Conservation (phyloP, 2,888 invertebrate genomes). For the Neocrepidodera transversa region DNA sequence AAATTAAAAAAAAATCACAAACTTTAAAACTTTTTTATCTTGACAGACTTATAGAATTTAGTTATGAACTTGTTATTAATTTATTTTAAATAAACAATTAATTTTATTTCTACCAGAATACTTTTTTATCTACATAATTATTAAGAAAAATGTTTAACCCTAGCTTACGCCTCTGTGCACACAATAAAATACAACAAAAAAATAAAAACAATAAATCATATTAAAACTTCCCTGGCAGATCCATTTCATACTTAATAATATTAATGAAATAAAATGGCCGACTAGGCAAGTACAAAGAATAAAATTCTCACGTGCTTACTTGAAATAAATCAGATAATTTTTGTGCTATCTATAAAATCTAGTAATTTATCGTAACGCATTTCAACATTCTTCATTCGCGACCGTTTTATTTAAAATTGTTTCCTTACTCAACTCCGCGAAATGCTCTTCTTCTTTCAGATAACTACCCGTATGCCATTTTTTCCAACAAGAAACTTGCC, state of each 20-base stretch:
- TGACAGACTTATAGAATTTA: too few relatives aligned
- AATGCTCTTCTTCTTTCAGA: conserved; percentile 23
- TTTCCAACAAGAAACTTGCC: conserved; percentile 11
- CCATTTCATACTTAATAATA: conserved; percentile 19
- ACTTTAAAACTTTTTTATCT: too few relatives aligned
- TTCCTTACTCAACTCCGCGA: conserved; percentile 30
- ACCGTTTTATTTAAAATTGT: conserved; percentile 42
- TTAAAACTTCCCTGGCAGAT: background rate
- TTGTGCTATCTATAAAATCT: conserved; percentile 48
- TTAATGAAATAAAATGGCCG: conserved; percentile 42
- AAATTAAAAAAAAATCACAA: too few relatives aligned
- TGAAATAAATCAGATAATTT: conserved; percentile 47
- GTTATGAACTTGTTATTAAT: too few relatives aligned
- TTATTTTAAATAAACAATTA: too few relatives aligned
- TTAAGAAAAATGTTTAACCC: too few relatives aligned
- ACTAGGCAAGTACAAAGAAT: conserved; percentile 41
- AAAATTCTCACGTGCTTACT: conserved; percentile 49
- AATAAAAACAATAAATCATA: background rate
- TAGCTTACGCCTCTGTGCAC: background rate
- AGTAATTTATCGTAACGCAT: conserved; percentile 47
- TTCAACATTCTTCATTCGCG: conserved; percentile 43
- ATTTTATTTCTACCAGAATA: too few relatives aligned
- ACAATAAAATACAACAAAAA: background rate
- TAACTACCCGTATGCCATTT: conserved; percentile 29
- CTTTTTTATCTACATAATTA: too few relatives aligned